phyloP scores from a whole-genome alignment of 1,140 invertebrate species.

The Nasonia longicornis region DNA sequence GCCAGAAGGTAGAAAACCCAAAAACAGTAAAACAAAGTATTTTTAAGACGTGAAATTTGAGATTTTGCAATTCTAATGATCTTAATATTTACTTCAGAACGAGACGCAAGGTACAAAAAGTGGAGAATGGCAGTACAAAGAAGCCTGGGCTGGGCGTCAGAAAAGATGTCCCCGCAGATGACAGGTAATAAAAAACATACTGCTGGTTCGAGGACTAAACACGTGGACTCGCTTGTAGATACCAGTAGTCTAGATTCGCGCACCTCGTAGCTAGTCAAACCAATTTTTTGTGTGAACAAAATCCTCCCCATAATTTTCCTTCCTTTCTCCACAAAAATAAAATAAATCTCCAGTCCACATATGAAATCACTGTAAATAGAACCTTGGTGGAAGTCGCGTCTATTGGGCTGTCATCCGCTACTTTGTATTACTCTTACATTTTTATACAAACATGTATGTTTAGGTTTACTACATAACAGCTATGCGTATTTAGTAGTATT shows the following conservation, averaged over 20 bases:
- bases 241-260: conserved; percentile 22
- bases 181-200: conserved; percentile 72
- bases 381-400: background rate
- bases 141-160: conserved; percentile 86
- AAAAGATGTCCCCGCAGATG: conserved; percentile 79
- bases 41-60: background rate
- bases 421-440: conserved; percentile 27
- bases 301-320: background rate
- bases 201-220: conserved; percentile 45
- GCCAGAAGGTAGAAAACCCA: conserved; percentile 73
- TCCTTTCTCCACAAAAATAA: conserved; percentile 11
- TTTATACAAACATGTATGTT: conserved; percentile 37
- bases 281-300: conserved; percentile 31
- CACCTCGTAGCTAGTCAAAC: conserved; percentile 40
- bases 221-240: conserved; percentile 45
- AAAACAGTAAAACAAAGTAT: background rate
- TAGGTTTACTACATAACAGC: conserved; percentile 15
- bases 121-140: conserved; percentile 95
- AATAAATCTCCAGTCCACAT: background rate
- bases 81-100: conserved; percentile 72
- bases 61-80: background rate
- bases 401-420: conserved; percentile 9
- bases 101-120: conserved; percentile 83
- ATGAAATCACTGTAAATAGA: conserved; percentile 37
- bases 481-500: conserved; percentile 40